Evolutionary conservation across 1,140 invertebrate species (phyloP), one percentile per base, ranked within the genome.

Genomic region (Bombus pyrosoma): DNA sequence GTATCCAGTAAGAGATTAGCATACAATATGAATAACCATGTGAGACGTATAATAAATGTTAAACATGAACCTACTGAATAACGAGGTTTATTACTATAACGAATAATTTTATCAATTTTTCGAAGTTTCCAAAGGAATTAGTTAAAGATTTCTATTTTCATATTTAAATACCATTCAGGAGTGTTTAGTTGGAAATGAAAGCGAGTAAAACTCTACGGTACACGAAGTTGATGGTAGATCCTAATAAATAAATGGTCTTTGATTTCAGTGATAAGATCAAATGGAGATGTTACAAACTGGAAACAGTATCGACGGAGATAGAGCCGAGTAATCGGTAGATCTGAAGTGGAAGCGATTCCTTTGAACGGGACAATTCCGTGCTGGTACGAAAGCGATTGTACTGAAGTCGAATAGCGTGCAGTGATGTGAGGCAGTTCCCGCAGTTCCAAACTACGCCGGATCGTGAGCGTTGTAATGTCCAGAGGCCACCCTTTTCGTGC

Each of bases 351-450:
- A 89, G 62, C 83, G 86, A 86, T 88, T 88, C 86, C 80, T 89
- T 86, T 66, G 66, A 76, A 68, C 64, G 57, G 75, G 86, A 89
- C 88, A 88, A 86, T 89, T 89, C 82, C 62, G 69, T 77, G 86
- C 80, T 82, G 86, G 76, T 89, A 89, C 86, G 86, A 87, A 89
- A 86, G 83, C 77, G 86, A 89, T 89, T 88, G 88, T 87, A 64
- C 41, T 74, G 75, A 89, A 87, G 86, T 82, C 88, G 86, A 82
- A 87, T 86, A 76, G 74, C 80, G 81, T 72, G 66, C 69, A 68
- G 22, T 68, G 62, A 83, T 71, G 75, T n/a, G 71, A 71, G 72
- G 39, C 72, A 85, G 79, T 89, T 89, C 5, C 47, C 66, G 39
- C 72, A 85, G 79, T 89, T 88, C 68, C 79, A n/a, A 89, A 89